Evolutionary conservation across 2,797 vertebrate species (phyloP).

Genomic region (Cirrhinus molitorella): DNA sequence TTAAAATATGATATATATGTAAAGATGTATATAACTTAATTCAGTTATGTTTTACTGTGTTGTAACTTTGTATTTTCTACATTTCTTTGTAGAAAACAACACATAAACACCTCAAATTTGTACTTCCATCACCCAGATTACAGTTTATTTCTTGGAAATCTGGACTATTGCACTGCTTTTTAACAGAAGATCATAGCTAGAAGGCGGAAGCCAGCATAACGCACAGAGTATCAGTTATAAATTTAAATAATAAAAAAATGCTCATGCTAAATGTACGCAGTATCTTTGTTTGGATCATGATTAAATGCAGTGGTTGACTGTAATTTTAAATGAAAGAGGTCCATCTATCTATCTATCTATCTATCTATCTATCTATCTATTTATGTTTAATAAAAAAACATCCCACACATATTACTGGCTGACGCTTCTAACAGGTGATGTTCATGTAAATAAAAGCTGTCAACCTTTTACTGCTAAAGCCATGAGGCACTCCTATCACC

Average conservation of each 20-base stretch:
- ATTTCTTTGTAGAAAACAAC: neutral
- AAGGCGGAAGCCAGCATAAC: neutral
- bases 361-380: neutral
- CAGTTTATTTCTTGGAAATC: neutral
- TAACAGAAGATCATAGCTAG: neutral
- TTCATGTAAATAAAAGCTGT: constrained; percentile 26
- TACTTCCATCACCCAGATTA: neutral
- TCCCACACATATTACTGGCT: neutral
- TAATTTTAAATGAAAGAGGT: no score
- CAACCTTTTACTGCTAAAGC: neutral
- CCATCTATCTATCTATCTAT: neutral
- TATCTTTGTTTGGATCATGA: neutral
- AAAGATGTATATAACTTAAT: no score
- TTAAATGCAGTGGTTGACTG: no score
- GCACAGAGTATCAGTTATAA: neutral
- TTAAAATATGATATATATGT: no score
- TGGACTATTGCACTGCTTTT: neutral
- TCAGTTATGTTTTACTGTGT: no score
- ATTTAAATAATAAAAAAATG: neutral
- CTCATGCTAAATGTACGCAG: neutral
- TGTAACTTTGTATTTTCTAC: neutral
- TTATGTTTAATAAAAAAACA: neutral
- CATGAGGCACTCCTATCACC: neutral
- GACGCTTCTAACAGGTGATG: neutral
- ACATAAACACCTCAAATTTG: neutral